A percentile compares a stretch with the other conserved stretches of the same genome.
These are phyloP conservation scores for Calvadosia cruxmelitensis DNA, from an alignment of 30 jellyfish, hydroid and myxozoan species.

Conservation along the genomic window DNA sequence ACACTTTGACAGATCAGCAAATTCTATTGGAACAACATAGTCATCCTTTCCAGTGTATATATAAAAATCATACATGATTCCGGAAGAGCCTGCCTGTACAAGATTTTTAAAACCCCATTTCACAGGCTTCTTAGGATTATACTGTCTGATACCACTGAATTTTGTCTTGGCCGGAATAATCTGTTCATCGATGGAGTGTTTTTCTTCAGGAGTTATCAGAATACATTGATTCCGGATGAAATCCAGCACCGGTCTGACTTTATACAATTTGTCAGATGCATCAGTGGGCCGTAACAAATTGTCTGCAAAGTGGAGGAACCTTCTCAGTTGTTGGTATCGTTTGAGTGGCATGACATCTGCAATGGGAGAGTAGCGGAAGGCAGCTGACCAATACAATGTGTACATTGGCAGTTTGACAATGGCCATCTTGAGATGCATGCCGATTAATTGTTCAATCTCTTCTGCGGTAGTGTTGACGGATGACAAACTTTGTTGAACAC, in stretches of 20 bases:
- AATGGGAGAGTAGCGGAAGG: constrained; percentile 20
- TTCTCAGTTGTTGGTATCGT: constrained; percentile 7
- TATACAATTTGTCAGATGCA: constrained; percentile 2
- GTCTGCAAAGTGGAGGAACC: constrained; percentile 19
- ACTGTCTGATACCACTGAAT: too few relatives aligned
- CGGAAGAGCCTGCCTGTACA: too few relatives aligned
- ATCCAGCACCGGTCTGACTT: constrained; percentile 5
- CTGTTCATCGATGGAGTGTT: too few relatives aligned
- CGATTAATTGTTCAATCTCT: constrained; percentile 20
- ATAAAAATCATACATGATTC: constrained; percentile 20
- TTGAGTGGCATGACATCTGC: constrained; percentile 25
- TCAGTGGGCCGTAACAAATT: constrained; percentile 15
- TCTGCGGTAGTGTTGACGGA: constrained; percentile 5
- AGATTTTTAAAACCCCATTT: too few relatives aligned
- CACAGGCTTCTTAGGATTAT: too few relatives aligned
- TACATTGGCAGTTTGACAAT: constrained; percentile 13
- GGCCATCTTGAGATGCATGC: constrained; percentile 20
- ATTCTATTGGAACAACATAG: neutral
- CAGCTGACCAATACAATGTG: constrained; percentile 8
- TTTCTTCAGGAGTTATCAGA: constrained; percentile 1
- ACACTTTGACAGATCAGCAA: constrained; percentile 15
- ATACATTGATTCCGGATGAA: constrained; percentile 3
- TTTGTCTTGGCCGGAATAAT: too few relatives aligned
- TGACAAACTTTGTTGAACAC: constrained; percentile 22
- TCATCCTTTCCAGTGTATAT: constrained; percentile 25